Evolutionary conservation across 2,888 invertebrate genomes (phyloP).

Genomic region (Orthosia cruda): DNA sequence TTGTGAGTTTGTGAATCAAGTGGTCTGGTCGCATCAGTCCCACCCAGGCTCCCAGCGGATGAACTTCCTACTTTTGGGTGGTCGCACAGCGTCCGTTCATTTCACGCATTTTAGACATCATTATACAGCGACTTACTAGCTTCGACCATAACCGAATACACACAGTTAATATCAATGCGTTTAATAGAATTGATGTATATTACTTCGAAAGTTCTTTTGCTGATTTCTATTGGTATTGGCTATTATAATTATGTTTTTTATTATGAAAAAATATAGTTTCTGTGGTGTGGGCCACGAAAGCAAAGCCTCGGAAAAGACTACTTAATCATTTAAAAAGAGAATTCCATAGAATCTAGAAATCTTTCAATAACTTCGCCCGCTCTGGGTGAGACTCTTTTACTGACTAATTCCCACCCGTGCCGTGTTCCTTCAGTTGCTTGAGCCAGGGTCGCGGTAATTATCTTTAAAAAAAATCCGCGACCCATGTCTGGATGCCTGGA

Average conservation of each 20-base stretch:
- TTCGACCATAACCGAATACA: conserved; percentile 71
- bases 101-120: conserved; percentile 85
- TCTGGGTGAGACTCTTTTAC: too few species aligned
- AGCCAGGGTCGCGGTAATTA: too few species aligned
- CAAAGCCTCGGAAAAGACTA: too few species aligned
- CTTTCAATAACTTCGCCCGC: too few species aligned
- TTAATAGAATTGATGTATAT: conserved; percentile 6
- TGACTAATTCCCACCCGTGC: too few species aligned
- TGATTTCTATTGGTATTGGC: too few species aligned
- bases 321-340: background rate
- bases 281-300: too few species aligned
- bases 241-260: too few species aligned
- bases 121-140: conserved; percentile 63
- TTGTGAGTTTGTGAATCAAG: conserved; percentile 20
- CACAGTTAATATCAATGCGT: conserved; percentile 64
- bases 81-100: conserved; percentile 83
- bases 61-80: conserved; percentile 84
- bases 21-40: conserved; percentile 37
- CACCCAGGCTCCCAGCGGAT: conserved; percentile 57
- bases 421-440: too few species aligned
- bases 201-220: background rate
- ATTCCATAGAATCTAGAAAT: background rate
- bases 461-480: too few species aligned
- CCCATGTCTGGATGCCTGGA: background rate
- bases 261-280: too few species aligned